Conservation (phyloP, 2,797 vertebrate genomes). For the Crocidura indochinensis region DNA sequence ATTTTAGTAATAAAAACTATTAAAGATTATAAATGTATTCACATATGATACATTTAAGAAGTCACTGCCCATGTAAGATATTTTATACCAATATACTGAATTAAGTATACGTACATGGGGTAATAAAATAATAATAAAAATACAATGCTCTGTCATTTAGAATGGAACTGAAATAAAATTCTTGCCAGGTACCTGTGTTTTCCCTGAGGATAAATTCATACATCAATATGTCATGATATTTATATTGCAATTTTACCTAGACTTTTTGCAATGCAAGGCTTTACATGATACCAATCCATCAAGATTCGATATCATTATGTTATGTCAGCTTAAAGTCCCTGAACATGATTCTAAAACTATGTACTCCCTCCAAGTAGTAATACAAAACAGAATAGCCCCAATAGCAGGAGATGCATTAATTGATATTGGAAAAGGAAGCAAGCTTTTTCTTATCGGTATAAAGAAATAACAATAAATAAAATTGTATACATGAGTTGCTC, state of each 20-base stretch:
- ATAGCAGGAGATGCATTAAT: neutral
- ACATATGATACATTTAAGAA: neutral
- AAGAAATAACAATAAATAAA: slow-evolving; percentile 1
- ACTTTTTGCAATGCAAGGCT: slow-evolving; percentile 41
- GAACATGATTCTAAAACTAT: slow-evolving; percentile 59
- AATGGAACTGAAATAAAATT: slow-evolving; percentile 29
- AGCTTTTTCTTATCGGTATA: neutral
- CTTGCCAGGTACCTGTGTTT: slow-evolving; percentile 29
- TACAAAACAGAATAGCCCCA: slow-evolving; percentile 30
- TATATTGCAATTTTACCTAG: slow-evolving; percentile 50
- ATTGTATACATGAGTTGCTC: neutral
- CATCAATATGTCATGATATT: slow-evolving; percentile 46
- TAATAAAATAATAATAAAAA: slow-evolving; percentile 28
- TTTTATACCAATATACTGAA: neutral
- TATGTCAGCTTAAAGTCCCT: slow-evolving; percentile 52
- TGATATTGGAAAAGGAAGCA: slow-evolving; percentile 61
- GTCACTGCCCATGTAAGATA: neutral
- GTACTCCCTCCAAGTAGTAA: neutral
- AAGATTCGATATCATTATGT: slow-evolving; percentile 50
- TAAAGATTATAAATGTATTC: slow-evolving; percentile 10
- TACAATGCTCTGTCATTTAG: slow-evolving; percentile 1
- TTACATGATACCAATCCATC: slow-evolving; percentile 58
- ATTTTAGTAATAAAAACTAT: neutral
- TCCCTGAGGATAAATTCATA: slow-evolving; percentile 54
- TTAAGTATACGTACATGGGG: neutral